Percentiles rank a stretch among this genome's conserved stretches.
phyloP scores from a whole-genome alignment of 2,113 vertebrate species.

The Stictonetta naevosa region DNA sequence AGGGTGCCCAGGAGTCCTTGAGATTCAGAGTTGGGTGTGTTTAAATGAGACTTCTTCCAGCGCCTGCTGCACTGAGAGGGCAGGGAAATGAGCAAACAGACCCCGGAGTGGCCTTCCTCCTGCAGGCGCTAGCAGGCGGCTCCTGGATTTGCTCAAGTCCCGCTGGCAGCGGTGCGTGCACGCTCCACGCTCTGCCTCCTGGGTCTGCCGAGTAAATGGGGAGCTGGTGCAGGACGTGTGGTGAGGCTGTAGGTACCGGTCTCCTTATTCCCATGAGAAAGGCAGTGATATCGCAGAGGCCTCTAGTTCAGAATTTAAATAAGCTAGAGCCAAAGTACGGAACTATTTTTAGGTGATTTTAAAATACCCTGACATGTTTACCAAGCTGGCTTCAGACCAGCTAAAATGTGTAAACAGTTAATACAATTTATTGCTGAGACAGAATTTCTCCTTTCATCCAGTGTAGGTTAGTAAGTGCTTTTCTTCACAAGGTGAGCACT shows the following conservation, averaged over 20 bases:
- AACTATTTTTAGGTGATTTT: conserved; percentile 19
- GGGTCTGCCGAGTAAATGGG: not conserved
- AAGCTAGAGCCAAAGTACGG: not conserved
- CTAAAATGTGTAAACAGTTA: conserved; percentile 41
- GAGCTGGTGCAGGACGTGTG: not conserved
- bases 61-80: not conserved
- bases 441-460: not conserved
- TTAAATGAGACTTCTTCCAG: not conserved
- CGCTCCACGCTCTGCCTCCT: accelerated
- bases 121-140: not conserved
- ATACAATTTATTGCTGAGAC: not conserved
- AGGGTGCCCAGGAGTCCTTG: not conserved
- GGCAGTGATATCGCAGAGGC: not conserved
- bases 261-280: not conserved
- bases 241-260: not conserved
- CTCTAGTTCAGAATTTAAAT: conserved; percentile 15
- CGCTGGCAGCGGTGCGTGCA: not conserved
- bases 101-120: not conserved
- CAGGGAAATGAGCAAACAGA: not conserved
- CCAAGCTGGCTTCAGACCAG: conserved; percentile 5
- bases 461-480: not conserved
- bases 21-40: not conserved
- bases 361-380: conserved; percentile 30
- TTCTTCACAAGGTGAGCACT: not conserved
- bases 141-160: not conserved